phyloP scores from a whole-genome alignment of 2,797 vertebrate species.

The Ctenopoma multispine region DNA sequence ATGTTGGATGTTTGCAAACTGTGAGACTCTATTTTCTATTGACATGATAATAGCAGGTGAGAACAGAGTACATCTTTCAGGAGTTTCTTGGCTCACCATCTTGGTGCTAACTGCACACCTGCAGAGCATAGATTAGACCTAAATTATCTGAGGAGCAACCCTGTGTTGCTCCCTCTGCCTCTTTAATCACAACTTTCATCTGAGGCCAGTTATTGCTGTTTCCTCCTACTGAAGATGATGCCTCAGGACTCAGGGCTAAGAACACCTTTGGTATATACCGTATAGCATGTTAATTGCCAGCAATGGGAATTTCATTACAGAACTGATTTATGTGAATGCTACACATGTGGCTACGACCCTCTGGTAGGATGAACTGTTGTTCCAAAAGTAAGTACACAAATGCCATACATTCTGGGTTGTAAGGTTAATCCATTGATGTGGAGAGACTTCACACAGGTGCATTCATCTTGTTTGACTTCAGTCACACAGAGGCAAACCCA shows the following conservation, averaged over 20 bases:
- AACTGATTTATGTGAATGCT: background rate
- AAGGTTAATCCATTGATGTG: constrained; percentile 8
- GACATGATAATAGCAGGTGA: constrained; percentile 54
- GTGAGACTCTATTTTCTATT: constrained; percentile 34
- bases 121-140: constrained; percentile 79
- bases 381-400: too few species aligned
- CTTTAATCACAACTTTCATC: constrained; percentile 79
- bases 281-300: constrained; percentile 47
- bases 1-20: constrained; percentile 35
- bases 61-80: constrained; percentile 70
- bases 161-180: constrained; percentile 60
- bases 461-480: constrained; percentile 8
- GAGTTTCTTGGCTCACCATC: constrained; percentile 62
- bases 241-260: constrained; percentile 55
- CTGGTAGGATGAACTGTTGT: constrained; percentile 7
- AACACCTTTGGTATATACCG: constrained; percentile 51
- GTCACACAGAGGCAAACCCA: background rate
- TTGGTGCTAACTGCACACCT: constrained; percentile 71
- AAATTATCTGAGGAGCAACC: constrained; percentile 73
- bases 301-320: background rate
- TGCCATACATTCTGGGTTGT: constrained; percentile 5
- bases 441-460: background rate
- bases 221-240: constrained; percentile 55
- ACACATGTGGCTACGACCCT: background rate
- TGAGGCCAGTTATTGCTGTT: constrained; percentile 74